A percentile compares a stretch with the other conserved stretches of the same genome.
Evolutionary conservation across 2,888 invertebrate genomes (phyloP).

Genomic region (Geotrupes spiniger): DNA sequence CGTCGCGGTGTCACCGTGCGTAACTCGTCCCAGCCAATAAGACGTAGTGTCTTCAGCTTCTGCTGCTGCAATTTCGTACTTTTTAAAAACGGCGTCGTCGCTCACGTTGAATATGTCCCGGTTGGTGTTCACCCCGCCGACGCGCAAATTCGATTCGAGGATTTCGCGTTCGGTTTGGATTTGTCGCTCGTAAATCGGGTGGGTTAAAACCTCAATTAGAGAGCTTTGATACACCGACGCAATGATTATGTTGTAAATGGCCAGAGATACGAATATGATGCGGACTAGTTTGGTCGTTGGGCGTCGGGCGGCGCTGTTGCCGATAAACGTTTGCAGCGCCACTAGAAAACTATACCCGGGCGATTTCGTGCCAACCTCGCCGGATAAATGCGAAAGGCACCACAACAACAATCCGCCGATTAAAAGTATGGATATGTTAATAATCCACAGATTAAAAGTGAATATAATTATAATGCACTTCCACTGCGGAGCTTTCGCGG

Average conservation of each 20-base stretch:
- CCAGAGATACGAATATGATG: slow-evolving; percentile 55
- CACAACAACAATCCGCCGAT: slow-evolving; percentile 24
- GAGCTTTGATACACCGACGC: slow-evolving; percentile 59
- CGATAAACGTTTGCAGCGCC: slow-evolving; percentile 48
- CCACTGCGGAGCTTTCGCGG: slow-evolving; percentile 54
- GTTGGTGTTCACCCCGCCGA: slow-evolving; percentile 50
- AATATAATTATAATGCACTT: slow-evolving; percentile 55
- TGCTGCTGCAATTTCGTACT: slow-evolving; percentile 27
- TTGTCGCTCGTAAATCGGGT: slow-evolving; percentile 56
- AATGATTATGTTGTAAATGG: slow-evolving; percentile 56
- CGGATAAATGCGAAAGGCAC: too few relatives aligned
- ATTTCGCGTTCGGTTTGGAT: slow-evolving; percentile 55
- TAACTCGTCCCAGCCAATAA: slow-evolving; percentile 29
- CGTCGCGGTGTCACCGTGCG: slow-evolving; percentile 30
- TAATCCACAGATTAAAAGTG: slow-evolving; percentile 51
- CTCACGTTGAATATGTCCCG: slow-evolving; percentile 44
- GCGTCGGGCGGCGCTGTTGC: slow-evolving; percentile 52
- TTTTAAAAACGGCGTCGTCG: slow-evolving; percentile 18
- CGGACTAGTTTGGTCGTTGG: slow-evolving; percentile 54
- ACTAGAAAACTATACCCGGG: slow-evolving; percentile 26
- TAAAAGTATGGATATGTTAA: slow-evolving; percentile 46
- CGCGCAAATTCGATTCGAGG: slow-evolving; percentile 50
- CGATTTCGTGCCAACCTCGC: slow-evolving; percentile 13
- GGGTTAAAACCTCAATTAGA: slow-evolving; percentile 56
- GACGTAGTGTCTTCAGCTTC: slow-evolving; percentile 23